Base-by-base conservation (phyloP, 2,797 vertebrate species). In the Masticophis lateralis region DNA sequence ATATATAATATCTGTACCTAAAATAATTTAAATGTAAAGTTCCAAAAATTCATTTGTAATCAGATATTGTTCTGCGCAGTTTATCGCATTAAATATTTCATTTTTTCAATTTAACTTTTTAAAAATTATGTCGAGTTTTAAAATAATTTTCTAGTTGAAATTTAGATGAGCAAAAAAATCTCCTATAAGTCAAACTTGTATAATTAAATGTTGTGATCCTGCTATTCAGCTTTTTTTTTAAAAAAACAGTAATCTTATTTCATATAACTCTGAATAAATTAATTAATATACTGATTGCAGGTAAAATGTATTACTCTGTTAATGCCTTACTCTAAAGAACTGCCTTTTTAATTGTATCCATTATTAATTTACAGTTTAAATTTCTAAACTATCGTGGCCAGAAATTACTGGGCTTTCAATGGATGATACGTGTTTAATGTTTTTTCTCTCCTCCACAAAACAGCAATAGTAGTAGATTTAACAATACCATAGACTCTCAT, bases 401-500 rank as follows among this genome's bases (percentile, higher is more conserved):
- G 97, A 98, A 98, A 97, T 98, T 97, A 98, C 98, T 98, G 99
- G 92, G 98, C 97, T 97, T 98, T 97, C 97, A 97, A 97, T 98
- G 98, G 98, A 98, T 98, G 97, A 97, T 98, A 95, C 97, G 96
- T 98, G 98, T 98, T 98, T 98, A 98, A 98, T 98, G 97, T 98
- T 98, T 98, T 97, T 98, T 98, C 97, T 98, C 97, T 98, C 98
- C 98, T 97, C 99, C 98, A 98, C 98, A 98, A 99, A 98, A 98
- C 99, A 99, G 98, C 98, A 97, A 98, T 99, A 99, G 98, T 99
- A 98, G 98, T 98, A 98, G 98, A 98, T 99, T 98, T 98, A 98
- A 98, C 98, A 99, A 98, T 99, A 98, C 98, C 98, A 97, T 99
- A 99, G 98, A 99, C 98, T 98, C 98, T 99, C 99, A 98, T 99